Evolutionary conservation across 2,797 vertebrate species (phyloP), one percentile per base, ranked within the genome.

Genomic region (Hephaestus fuliginosus): DNA sequence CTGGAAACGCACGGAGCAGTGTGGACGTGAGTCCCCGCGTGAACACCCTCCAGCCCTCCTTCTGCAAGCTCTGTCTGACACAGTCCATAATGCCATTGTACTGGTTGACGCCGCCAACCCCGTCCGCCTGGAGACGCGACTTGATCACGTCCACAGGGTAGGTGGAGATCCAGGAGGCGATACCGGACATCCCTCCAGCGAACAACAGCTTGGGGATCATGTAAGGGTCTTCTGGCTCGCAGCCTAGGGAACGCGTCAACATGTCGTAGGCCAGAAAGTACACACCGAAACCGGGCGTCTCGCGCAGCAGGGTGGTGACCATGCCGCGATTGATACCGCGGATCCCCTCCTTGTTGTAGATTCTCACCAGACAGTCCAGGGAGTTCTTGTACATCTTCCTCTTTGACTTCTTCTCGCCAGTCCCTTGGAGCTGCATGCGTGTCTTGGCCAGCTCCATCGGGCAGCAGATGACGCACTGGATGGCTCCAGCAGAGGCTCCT

Each of bases 391-490:
- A 99, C 90, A 96, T 49, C 92, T 97, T 98, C 0, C 68, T 95
- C 56, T 93, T 96, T 0, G 95, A 95, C 86, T 97, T 97, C 90
- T 96, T 97, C 88, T 97, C 96, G 0, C 98, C 98, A 0, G 96
- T 97, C n/a, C 96, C 98, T 87, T 99, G 98, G 91, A 99, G 92
- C 93, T 99, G 98, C 97, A 99, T 97, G 83, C 98, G 97, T 0
- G 98, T 99, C 95, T 99, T 99, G 44, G 98, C 98, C 90, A 99
- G 87, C 90, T 99, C 98, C 97, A 99, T 98, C 1, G 98, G 98
- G 78, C 98, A 99, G 94, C 98, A 99, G 85, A 99, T 97, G 69
- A 99, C 86, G 0, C 97, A 98, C 91, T 99, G 98, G 88, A 99
- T 98, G 81, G 97, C 75, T 0, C 98, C 98, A 0, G 98, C 98